Conservation (phyloP, 1,140 invertebrate genomes). For the Papilio machaon region DNA sequence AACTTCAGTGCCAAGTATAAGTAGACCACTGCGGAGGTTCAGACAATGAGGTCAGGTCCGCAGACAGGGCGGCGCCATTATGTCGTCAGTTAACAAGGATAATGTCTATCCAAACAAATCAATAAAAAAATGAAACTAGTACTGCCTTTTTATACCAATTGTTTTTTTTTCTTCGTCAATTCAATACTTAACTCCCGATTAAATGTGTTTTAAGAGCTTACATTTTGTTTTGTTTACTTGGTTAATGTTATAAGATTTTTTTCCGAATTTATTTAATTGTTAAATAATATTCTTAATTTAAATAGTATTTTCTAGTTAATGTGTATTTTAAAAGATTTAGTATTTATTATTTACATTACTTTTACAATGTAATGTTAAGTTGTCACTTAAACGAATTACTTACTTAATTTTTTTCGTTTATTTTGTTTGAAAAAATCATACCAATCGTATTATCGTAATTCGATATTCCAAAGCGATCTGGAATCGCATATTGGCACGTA, state of each 20-base stretch:
- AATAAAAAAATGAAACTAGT: background rate
- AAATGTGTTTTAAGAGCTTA: background rate
- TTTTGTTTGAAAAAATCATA: background rate
- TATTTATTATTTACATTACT: no score
- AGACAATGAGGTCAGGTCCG: conserved; percentile 55
- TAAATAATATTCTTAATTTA: no score
- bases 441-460: background rate
- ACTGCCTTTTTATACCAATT: background rate
- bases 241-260: background rate
- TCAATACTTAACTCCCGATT: background rate
- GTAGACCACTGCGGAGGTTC: conserved; percentile 49
- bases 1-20: conserved; percentile 41
- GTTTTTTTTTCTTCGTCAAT: background rate
- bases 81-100: conserved; percentile 47
- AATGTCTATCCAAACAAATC: background rate
- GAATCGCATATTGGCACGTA: conserved; percentile 40
- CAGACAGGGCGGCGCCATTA: conserved; percentile 58
- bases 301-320: no score
- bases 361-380: no score
- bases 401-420: background rate
- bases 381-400: background rate
- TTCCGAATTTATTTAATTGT: no score
- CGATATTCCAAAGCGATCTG: conserved; percentile 19
- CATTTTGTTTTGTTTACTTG: background rate
- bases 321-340: no score